Percentiles rank a stretch among this genome's conserved stretches.
phyloP scores from a whole-genome alignment of 64 coral and sea anemone species.

The Montipora capricornis region DNA sequence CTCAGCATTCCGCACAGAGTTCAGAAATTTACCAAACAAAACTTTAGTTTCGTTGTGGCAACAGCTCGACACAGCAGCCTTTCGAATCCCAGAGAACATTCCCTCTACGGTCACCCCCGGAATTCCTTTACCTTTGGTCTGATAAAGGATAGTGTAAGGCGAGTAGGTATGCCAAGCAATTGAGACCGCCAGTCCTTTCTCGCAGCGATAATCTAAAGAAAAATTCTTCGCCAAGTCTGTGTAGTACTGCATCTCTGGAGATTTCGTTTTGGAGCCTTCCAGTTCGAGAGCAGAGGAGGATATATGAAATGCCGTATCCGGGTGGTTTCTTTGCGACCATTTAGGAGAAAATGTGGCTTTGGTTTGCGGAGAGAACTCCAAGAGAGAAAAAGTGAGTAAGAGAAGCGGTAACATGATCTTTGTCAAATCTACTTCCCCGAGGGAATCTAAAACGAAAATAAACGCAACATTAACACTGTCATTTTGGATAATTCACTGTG shows the following conservation, averaged over 20 bases:
- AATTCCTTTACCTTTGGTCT: constrained; percentile 17
- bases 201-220: constrained; percentile 79
- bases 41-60: constrained; percentile 45
- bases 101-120: constrained; percentile 39
- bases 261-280: background rate
- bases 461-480: background rate
- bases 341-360: constrained; percentile 60
- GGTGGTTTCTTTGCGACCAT: constrained; percentile 62
- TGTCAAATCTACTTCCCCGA: background rate
- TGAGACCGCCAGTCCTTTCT: constrained; percentile 70
- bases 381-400: background rate
- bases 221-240: constrained; percentile 9
- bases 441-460: background rate
- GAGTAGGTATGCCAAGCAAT: constrained; percentile 84
- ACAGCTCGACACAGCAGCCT: constrained; percentile 34
- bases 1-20: constrained; percentile 58
- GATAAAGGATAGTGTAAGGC: constrained; percentile 57
- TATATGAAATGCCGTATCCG: constrained; percentile 42
- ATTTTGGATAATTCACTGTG: background rate
- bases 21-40: constrained; percentile 55
- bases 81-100: constrained; percentile 66
- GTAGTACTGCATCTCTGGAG: background rate
- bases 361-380: background rate
- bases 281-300: background rate
- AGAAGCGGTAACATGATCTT: background rate